A percentile compares a stretch with the other conserved stretches of the same genome.
Evolutionary conservation across 2,113 vertebrate species (phyloP).

Genomic region (Hippocampus zosterae): DNA sequence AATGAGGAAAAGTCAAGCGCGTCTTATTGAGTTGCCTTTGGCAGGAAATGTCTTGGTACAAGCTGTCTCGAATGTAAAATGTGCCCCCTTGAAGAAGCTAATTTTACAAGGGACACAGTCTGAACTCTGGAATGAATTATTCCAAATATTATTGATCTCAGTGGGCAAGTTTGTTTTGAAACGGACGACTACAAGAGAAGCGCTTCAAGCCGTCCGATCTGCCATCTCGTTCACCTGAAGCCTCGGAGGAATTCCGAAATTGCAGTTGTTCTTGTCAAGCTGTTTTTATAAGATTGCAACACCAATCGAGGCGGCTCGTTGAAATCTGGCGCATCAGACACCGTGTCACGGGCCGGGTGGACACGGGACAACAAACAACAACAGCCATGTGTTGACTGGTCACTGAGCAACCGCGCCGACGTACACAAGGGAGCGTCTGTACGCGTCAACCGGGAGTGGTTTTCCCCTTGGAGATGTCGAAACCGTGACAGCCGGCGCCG

Average conservation of each 20-base stretch:
- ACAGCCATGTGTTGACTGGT: slow-evolving; percentile 44
- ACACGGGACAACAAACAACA: slow-evolving; percentile 46
- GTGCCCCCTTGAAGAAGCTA: neutral
- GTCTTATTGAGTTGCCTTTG: too few relatives aligned
- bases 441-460: slow-evolving; percentile 42
- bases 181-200: neutral
- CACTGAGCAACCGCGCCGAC: slow-evolving; percentile 22
- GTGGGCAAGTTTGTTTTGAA: neutral
- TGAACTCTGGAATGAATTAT: neutral
- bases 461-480: slow-evolving; percentile 27
- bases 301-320: slow-evolving; percentile 78
- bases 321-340: slow-evolving; percentile 76
- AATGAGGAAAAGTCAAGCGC: too few relatives aligned
- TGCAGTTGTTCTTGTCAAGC: slow-evolving; percentile 39
- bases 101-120: neutral
- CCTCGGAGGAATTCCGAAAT: neutral
- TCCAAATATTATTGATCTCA: neutral
- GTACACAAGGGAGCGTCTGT: slow-evolving; percentile 35
- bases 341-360: slow-evolving; percentile 10
- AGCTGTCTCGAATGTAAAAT: neutral
- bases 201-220: neutral
- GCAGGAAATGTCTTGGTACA: too few relatives aligned
- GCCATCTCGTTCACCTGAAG: slow-evolving; percentile 10
- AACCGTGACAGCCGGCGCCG: slow-evolving; percentile 20
- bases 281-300: slow-evolving; percentile 65